Evolutionary conservation across 1,140 invertebrate species (phyloP).

Genomic region (Pseudomyrmex sp.): DNA sequence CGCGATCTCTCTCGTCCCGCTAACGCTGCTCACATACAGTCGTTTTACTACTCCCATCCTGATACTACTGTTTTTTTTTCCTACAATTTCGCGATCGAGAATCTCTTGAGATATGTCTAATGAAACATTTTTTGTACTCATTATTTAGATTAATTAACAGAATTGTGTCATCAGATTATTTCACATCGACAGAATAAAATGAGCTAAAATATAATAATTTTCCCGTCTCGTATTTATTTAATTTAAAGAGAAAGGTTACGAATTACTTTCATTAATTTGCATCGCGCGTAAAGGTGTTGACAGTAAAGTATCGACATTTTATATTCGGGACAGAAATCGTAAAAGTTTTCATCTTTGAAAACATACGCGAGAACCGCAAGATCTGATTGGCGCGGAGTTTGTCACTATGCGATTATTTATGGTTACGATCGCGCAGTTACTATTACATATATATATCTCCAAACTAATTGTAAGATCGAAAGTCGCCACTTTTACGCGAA

Average conservation of each 20-base stretch:
- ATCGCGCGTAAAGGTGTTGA: neutral
- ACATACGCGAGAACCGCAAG: neutral
- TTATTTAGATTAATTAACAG: neutral
- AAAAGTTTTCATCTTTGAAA: too few relatives aligned
- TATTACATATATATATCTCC: neutral
- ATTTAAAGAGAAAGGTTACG: too few relatives aligned
- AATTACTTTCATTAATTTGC: too few relatives aligned
- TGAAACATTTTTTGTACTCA: too few relatives aligned
- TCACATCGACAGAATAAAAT: neutral
- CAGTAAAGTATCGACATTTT: neutral
- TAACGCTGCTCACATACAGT: neutral
- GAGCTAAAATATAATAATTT: neutral
- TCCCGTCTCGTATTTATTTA: neutral
- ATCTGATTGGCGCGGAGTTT: neutral
- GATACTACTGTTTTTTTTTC: neutral
- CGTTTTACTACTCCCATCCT: conserved; percentile 38
- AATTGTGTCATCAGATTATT: neutral
- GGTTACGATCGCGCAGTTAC: neutral
- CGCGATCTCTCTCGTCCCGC: neutral
- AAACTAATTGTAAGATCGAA: conserved; percentile 20
- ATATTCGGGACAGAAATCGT: too few relatives aligned
- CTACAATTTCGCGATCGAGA: neutral
- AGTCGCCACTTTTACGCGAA: conserved; percentile 18
- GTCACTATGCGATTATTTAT: neutral
- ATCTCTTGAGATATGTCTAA: too few relatives aligned